These are phyloP conservation scores for Exephanes ischioxanthus DNA, from an alignment of 2,888 invertebrate genomes.

Conservation along the genomic window DNA sequence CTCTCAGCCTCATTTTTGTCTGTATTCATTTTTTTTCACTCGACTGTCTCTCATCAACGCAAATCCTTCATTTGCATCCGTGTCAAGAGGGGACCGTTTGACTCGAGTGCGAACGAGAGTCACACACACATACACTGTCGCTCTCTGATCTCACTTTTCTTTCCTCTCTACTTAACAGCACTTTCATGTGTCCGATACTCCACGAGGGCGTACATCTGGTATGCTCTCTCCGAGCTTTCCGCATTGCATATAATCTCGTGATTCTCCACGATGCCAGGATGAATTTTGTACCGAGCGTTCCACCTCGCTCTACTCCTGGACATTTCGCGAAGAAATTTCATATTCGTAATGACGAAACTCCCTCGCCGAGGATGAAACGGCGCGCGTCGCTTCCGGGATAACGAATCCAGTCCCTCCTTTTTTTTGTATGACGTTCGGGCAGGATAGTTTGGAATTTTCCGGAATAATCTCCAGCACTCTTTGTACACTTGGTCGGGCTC, in stretches of 20 bases:
- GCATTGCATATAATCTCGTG: not conserved
- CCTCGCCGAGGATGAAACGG: not conserved
- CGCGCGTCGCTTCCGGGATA: not conserved
- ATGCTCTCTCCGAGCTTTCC: not conserved
- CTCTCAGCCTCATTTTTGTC: not conserved
- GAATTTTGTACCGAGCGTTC: slow-evolving; percentile 6
- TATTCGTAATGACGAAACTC: slow-evolving; percentile 35
- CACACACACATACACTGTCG: too few relatives aligned
- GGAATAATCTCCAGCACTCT: not conserved
- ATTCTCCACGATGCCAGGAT: slow-evolving; percentile 8
- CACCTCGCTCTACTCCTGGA: not conserved
- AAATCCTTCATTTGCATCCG: slow-evolving; percentile 35
- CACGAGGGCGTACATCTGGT: not conserved
- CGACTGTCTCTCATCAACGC: slow-evolving; percentile 14
- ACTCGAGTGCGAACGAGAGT: slow-evolving; percentile 35
- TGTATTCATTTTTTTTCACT: slow-evolving; percentile 3
- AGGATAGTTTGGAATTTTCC: not conserved
- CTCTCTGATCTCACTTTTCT: slow-evolving; percentile 30
- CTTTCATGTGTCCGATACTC: not conserved
- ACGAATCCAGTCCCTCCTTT: not conserved
- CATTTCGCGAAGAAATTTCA: slow-evolving; percentile 7
- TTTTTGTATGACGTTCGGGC: not conserved
- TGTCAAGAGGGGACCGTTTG: slow-evolving; percentile 48
- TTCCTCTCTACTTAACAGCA: slow-evolving; percentile 3
- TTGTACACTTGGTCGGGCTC: not conserved